Percentiles rank a stretch among this genome's conserved stretches.
Evolutionary conservation across 2,113 vertebrate species (phyloP).

Genomic region (Eclectus roratus): DNA sequence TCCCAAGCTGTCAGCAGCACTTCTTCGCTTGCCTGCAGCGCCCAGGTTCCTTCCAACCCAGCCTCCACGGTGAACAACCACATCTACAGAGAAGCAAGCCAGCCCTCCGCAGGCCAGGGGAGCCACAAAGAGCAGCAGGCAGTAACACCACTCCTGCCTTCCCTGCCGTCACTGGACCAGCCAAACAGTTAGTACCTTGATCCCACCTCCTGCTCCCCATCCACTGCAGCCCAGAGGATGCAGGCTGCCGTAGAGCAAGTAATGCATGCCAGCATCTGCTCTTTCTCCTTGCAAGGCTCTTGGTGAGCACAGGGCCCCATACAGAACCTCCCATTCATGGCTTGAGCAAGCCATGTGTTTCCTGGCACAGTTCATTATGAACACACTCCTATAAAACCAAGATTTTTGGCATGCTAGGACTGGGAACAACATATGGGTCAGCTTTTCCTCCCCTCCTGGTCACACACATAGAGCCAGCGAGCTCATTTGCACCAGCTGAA

Average conservation of each 20-base stretch:
- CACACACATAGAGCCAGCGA: background rate
- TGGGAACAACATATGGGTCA: background rate
- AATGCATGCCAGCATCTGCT: background rate
- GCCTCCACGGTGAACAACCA: background rate
- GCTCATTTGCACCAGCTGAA: background rate
- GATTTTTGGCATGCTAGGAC: conserved; percentile 37
- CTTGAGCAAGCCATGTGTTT: conserved; percentile 18
- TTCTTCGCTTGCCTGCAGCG: background rate
- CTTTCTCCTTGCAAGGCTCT: background rate
- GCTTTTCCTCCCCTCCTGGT: background rate
- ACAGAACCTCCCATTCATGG: conserved; percentile 45
- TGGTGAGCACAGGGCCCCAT: background rate
- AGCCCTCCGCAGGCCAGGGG: background rate
- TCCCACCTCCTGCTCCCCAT: background rate
- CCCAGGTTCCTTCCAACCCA: background rate
- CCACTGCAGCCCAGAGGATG: background rate
- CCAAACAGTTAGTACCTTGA: background rate
- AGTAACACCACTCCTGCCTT: background rate
- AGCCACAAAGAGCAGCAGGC: background rate
- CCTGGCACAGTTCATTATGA: conserved; percentile 36
- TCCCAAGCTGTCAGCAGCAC: background rate
- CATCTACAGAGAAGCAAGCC: background rate
- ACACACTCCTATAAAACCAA: background rate
- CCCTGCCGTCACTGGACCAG: background rate
- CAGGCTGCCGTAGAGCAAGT: background rate